Percentiles rank a stretch among this genome's conserved stretches.
Conservation (phyloP, 2,797 vertebrate genomes). For the Tolypeutes matacus region DNA sequence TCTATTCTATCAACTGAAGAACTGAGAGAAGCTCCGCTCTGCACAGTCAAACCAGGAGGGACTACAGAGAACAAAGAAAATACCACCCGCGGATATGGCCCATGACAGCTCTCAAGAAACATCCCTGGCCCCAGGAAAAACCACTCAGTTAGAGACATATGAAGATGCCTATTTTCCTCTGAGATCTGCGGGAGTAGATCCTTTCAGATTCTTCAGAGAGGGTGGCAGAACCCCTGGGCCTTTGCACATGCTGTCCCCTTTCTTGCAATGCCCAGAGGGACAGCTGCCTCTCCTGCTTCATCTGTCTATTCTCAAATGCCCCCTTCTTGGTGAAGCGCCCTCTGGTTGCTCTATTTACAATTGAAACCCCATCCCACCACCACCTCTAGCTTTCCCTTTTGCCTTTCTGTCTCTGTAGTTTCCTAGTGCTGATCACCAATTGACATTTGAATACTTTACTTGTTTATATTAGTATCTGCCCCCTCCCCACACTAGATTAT, state of each 20-base stretch:
- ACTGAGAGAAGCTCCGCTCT: neutral
- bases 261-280: neutral
- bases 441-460: neutral
- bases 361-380: fast-evolving
- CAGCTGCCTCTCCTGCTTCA: neutral
- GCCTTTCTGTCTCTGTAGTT: neutral
- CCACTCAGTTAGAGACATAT: neutral
- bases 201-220: neutral
- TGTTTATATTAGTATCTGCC: neutral
- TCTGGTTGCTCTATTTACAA: neutral
- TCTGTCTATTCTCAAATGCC: neutral
- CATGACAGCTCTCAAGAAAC: neutral
- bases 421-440: neutral
- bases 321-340: neutral
- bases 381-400: neutral
- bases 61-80: neutral
- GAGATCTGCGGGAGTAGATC: neutral
- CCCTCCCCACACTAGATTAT: fast-evolving
- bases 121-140: neutral
- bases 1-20: neutral
- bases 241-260: neutral
- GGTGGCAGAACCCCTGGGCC: neutral
- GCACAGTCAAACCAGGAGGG: neutral
- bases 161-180: neutral
- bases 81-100: fast-evolving